Base-by-base conservation (phyloP, 2,888 invertebrate species). In the Ophion ellenae region DNA sequence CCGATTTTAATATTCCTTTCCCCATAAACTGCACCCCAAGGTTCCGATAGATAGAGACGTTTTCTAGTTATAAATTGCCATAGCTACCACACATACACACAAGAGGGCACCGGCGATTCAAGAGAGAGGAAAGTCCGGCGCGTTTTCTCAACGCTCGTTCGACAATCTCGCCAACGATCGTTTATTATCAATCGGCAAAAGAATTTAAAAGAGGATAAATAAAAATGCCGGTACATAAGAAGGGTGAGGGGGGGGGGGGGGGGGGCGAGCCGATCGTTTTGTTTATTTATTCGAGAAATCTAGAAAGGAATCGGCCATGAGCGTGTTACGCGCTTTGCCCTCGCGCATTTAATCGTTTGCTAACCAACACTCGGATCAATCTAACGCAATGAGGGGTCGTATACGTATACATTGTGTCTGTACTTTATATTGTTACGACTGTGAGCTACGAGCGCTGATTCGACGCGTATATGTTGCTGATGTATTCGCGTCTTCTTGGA, bases 291-390 rank as follows among this genome's bases (percentile, higher is more conserved):
- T 86, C 83, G 84, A 86, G 81, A 88, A 87, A 86, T 81, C 86
- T 86, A 86, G 87, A 88, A 88, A 86, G 85, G 84, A 83, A 88
- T 88, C 87, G 86, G 84, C 87, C 87, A 76, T 88, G 88, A 87
- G 83, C 86, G 84, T 86, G 87, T 87, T 88, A 88, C 87, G 87
- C 84, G 88, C 84, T 81, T 75, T 81, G 87, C 87, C 82, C 85
- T 83, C 81, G 85, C 75, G 85, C 70, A 74, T 82, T 84, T 83
- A 66, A 83, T 81, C 74, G 85, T 79, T 81, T 78, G 71, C 78
- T 78, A 64, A 79, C 77, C 77, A 45, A 40, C 63, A 63, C 76
- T 14, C 17, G 32, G 81, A 74, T 74, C 78, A 73, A 84, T 74
- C 74, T 14, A 80, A 83, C 76, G 69, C 81, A 82, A 81, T 77